Conservation (phyloP, 2,888 invertebrate species). For the Leptarthrus brevirostris region DNA sequence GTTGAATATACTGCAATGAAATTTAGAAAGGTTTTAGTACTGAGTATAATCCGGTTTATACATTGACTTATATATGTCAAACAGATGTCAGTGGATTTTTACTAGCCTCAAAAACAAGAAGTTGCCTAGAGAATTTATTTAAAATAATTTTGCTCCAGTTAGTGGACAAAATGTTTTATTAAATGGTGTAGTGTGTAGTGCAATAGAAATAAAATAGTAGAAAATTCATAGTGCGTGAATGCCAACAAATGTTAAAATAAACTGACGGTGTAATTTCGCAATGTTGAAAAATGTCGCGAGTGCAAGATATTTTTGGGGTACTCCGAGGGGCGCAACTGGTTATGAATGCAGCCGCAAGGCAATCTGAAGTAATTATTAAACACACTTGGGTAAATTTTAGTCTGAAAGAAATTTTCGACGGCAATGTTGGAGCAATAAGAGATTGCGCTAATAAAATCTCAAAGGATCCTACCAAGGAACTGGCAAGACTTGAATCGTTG, state of each 20-base stretch:
- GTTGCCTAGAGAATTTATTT: too few relatives aligned
- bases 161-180: too few relatives aligned
- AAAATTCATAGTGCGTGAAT: too few relatives aligned
- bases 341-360: slow-evolving; percentile 73
- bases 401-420: slow-evolving; percentile 68
- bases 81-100: too few relatives aligned
- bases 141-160: too few relatives aligned
- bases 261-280: not conserved
- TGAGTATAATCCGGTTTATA: too few relatives aligned
- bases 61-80: too few relatives aligned
- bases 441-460: slow-evolving; percentile 58
- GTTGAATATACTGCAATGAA: too few relatives aligned
- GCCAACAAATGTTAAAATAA: not conserved
- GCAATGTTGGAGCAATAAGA: slow-evolving; percentile 58
- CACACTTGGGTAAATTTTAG: slow-evolving; percentile 78
- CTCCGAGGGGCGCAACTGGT: slow-evolving; percentile 78
- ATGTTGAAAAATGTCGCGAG: slow-evolving; percentile 63
- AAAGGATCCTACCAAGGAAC: slow-evolving; percentile 60
- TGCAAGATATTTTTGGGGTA: slow-evolving; percentile 75
- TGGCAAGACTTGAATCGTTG: slow-evolving; percentile 67
- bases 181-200: too few relatives aligned
- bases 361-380: slow-evolving; percentile 74
- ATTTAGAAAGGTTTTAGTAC: too few relatives aligned
- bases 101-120: too few relatives aligned
- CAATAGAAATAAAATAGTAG: too few relatives aligned